These are phyloP conservation scores for Oryzias sinensis DNA, from an alignment of 2,797 vertebrate species.

Conservation along the genomic window DNA sequence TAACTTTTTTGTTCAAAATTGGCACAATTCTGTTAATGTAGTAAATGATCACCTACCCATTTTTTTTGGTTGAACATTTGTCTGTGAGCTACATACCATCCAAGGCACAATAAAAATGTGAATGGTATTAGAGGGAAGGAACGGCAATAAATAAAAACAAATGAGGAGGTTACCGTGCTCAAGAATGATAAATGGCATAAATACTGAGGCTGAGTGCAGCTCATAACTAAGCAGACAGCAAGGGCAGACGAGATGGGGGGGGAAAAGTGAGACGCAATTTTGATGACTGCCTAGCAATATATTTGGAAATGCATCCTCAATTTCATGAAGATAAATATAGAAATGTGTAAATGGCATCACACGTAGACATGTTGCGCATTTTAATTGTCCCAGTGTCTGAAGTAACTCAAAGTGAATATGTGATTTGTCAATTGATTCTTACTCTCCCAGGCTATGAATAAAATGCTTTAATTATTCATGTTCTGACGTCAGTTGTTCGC, in stretches of 20 bases:
- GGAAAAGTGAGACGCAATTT: constrained; percentile 43
- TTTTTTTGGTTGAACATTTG: background rate
- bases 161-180: constrained; percentile 28
- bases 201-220: constrained; percentile 25
- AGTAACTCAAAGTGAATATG: constrained; percentile 84
- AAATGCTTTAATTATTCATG: constrained; percentile 85
- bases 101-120: constrained; percentile 11
- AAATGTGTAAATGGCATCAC: constrained; percentile 44
- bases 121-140: constrained; percentile 14
- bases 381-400: constrained; percentile 78
- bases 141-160: constrained; percentile 33
- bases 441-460: constrained; percentile 85
- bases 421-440: constrained; percentile 89
- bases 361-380: constrained; percentile 68
- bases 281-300: constrained; percentile 30
- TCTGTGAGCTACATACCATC: background rate
- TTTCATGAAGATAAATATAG: constrained; percentile 63
- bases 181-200: constrained; percentile 35
- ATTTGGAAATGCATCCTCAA: constrained; percentile 48
- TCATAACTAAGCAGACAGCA: constrained; percentile 37
- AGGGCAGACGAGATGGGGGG: constrained; percentile 12
- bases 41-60: background rate
- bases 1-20: too few relatives aligned
- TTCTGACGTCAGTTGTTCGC: constrained; percentile 80
- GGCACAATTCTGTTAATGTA: background rate